Conservation (phyloP, 2,113 vertebrate genomes). For the Phodopus roborovskii region DNA sequence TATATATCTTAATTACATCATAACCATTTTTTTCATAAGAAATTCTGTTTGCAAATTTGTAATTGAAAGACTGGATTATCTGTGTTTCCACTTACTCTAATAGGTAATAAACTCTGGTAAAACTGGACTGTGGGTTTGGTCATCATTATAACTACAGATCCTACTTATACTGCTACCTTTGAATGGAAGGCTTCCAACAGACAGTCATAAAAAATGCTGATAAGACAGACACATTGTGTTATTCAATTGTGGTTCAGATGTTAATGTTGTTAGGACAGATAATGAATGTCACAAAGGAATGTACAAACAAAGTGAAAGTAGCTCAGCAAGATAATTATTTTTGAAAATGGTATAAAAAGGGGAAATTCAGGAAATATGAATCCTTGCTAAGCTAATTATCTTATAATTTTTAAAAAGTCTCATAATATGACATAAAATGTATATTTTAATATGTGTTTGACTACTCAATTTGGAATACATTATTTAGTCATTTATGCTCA, state of each 20-base stretch:
- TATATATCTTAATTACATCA: background rate
- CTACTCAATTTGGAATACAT: conserved; percentile 67
- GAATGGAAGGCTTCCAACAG: background rate
- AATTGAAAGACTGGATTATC: background rate
- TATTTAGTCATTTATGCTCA: conserved; percentile 37
- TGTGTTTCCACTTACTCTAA: background rate
- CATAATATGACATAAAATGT: background rate
- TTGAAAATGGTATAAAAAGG: background rate
- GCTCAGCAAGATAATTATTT: background rate
- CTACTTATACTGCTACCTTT: background rate
- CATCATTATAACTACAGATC: background rate
- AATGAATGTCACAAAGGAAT: background rate
- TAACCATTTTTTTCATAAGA: background rate
- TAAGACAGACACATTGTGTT: background rate
- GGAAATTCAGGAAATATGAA: background rate
- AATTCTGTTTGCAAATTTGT: background rate
- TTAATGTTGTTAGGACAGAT: conserved; percentile 32
- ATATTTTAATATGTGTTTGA: background rate
- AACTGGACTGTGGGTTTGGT: background rate
- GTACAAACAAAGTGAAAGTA: background rate
- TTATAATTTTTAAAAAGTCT: background rate
- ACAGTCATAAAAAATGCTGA: conserved; percentile 11
- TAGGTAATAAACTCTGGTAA: background rate
- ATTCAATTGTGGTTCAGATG: background rate
- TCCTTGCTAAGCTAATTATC: background rate